Evolutionary conservation across 2,113 vertebrate genomes (phyloP).

Genomic region (Oncorhynchus kisutch): DNA sequence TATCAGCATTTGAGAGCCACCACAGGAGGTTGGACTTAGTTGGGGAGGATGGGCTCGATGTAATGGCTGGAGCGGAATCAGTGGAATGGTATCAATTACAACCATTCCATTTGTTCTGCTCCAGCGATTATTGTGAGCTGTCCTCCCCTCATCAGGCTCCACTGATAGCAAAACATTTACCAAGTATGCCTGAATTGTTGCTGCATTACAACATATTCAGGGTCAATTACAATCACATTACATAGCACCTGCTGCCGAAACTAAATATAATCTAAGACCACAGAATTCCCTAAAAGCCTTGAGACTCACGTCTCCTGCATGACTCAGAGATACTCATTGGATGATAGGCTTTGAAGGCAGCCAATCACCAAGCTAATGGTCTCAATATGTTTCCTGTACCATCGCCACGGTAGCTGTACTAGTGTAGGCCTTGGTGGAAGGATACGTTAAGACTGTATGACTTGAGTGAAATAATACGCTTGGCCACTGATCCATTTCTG

Average conservation of each 20-base stretch:
- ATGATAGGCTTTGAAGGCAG: slow-evolving; percentile 41
- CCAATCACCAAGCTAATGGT: slow-evolving; percentile 23
- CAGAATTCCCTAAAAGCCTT: slow-evolving; percentile 48
- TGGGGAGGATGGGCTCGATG: too few species aligned
- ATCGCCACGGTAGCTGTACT: slow-evolving; percentile 26
- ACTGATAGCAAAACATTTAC: too few species aligned
- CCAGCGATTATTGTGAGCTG: too few species aligned
- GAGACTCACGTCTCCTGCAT: slow-evolving; percentile 16
- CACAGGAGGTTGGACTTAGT: too few species aligned
- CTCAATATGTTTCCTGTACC: slow-evolving; percentile 40
- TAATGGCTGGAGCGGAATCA: too few species aligned
- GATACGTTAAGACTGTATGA: slow-evolving; percentile 34
- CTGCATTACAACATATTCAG: too few species aligned
- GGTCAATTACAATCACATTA: slow-evolving; percentile 42
- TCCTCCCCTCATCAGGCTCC: too few species aligned
- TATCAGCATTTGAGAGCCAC: too few species aligned
- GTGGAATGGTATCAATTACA: too few species aligned
- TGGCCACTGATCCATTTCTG: slow-evolving; percentile 57
- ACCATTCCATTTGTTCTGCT: too few species aligned
- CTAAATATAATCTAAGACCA: slow-evolving; percentile 10
- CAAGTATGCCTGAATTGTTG: too few species aligned
- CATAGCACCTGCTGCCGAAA: slow-evolving; percentile 44
- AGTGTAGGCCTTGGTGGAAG: slow-evolving; percentile 35
- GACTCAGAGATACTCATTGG: slow-evolving; percentile 16
- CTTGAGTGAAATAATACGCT: slow-evolving; percentile 55